Evolutionary conservation across 1,140 invertebrate genomes (phyloP).

Genomic region (Camponotus pennsylvanicus): DNA sequence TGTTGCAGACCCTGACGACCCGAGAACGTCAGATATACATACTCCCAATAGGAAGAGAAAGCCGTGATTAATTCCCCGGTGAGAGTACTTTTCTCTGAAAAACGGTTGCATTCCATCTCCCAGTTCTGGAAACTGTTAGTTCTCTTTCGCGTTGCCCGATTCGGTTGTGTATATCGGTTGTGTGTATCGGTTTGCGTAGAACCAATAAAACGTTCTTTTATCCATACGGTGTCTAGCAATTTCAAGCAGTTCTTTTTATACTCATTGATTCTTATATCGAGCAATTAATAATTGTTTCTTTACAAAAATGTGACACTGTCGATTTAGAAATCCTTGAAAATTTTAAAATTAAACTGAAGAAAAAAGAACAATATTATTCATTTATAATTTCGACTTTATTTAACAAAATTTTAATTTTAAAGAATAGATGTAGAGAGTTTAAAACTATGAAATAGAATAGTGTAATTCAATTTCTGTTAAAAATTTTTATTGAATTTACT

Average conservation of each 20-base stretch:
- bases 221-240: conserved; percentile 47
- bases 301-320: background rate
- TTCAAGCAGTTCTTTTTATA: conserved; percentile 12
- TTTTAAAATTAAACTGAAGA: background rate
- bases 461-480: background rate
- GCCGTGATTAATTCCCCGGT: conserved; percentile 66
- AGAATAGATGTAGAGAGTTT: background rate
- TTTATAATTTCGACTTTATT: background rate
- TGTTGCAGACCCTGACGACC: conserved; percentile 51
- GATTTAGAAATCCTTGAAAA: background rate
- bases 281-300: background rate
- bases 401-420: background rate
- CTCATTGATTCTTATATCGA: background rate
- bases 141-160: conserved; percentile 53
- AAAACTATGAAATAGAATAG: background rate
- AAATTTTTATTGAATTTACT: background rate
- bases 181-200: conserved; percentile 59
- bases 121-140: conserved; percentile 50
- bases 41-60: conserved; percentile 53
- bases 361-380: background rate
- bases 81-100: conserved; percentile 66
- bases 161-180: conserved; percentile 49
- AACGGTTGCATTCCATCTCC: conserved; percentile 58
- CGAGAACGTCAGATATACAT: conserved; percentile 49
- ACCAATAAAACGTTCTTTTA: conserved; percentile 50